Conservation (phyloP, 1,140 invertebrate species). For the Rhopalosiphum maidis region DNA sequence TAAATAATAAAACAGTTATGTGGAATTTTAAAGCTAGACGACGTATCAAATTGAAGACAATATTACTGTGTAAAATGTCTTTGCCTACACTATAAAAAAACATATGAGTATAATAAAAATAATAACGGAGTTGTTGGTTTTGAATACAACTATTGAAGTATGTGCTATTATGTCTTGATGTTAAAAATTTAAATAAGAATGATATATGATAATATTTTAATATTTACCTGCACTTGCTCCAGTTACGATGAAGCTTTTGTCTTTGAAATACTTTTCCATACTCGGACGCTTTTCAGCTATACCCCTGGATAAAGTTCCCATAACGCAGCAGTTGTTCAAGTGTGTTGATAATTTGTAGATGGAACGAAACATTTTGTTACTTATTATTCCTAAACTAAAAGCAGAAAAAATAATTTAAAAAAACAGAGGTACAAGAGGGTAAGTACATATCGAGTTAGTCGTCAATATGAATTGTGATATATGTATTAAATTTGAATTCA, state of each 20-base stretch:
- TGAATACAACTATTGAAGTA: too few species aligned
- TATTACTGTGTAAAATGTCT: neutral
- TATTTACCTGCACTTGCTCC: neutral
- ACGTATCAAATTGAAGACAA: neutral
- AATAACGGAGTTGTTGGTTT: too few species aligned
- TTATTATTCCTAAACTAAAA: neutral
- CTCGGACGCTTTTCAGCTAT: neutral
- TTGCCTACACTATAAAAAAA: too few species aligned
- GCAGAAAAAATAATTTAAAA: neutral
- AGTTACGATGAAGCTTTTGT: constrained; percentile 3
- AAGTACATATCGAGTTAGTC: too few species aligned
- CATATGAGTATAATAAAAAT: too few species aligned
- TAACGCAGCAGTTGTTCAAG: neutral
- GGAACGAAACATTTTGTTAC: neutral
- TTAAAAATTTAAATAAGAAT: too few species aligned
- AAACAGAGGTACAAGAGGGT: neutral
- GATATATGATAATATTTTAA: neutral
- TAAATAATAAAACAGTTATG: neutral
- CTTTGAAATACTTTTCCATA: constrained; percentile 27
- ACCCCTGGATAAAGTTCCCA: neutral
- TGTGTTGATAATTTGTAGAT: neutral
- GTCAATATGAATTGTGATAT: too few species aligned
- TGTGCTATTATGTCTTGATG: too few species aligned
- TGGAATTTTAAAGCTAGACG: neutral
- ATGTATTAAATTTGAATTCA: too few species aligned